A percentile compares a stretch with the other conserved stretches of the same genome.
Evolutionary conservation across 2,797 vertebrate genomes (phyloP).

Genomic region (Australoheros facetus): DNA sequence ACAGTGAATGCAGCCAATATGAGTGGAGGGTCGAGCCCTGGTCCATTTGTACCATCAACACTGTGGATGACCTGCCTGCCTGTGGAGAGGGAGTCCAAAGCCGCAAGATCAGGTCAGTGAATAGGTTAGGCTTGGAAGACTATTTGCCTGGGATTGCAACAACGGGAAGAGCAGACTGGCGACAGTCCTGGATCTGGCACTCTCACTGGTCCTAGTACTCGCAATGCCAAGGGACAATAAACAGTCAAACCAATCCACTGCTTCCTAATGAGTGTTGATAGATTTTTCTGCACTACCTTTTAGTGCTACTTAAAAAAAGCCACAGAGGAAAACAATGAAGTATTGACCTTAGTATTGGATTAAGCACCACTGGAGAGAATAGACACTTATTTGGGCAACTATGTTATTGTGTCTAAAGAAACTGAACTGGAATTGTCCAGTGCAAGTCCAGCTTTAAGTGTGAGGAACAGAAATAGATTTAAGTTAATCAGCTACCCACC

Average conservation of each 20-base stretch:
- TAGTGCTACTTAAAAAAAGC: conserved; percentile 16
- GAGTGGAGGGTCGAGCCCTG: conserved; percentile 89
- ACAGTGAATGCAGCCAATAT: conserved; percentile 86
- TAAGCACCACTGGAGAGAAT: background rate
- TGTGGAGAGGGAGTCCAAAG: conserved; percentile 94
- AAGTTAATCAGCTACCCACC: rapidly evolving
- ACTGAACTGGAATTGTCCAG: background rate
- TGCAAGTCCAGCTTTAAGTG: background rate
- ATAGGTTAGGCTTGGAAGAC: conserved; percentile 41
- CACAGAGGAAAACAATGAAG: conserved; percentile 11
- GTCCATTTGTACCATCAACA: conserved; percentile 93
- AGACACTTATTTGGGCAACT: background rate
- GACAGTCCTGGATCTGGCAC: conserved; percentile 21
- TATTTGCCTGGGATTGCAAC: conserved; percentile 26
- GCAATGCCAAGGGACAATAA: conserved; percentile 39
- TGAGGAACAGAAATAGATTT: background rate
- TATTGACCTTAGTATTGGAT: conserved; percentile 17
- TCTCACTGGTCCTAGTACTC: conserved; percentile 23
- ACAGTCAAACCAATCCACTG: conserved; percentile 35
- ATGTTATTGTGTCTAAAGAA: conserved; percentile 2
- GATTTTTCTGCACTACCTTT: conserved; percentile 12
- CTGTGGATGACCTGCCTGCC: conserved; percentile 83
- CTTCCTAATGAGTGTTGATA: conserved; percentile 40
- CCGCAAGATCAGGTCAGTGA: conserved; percentile 90
- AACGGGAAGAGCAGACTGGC: conserved; percentile 32